phyloP scores from a whole-genome alignment of 2,888 invertebrate species.

The Campopleginae sp. region DNA sequence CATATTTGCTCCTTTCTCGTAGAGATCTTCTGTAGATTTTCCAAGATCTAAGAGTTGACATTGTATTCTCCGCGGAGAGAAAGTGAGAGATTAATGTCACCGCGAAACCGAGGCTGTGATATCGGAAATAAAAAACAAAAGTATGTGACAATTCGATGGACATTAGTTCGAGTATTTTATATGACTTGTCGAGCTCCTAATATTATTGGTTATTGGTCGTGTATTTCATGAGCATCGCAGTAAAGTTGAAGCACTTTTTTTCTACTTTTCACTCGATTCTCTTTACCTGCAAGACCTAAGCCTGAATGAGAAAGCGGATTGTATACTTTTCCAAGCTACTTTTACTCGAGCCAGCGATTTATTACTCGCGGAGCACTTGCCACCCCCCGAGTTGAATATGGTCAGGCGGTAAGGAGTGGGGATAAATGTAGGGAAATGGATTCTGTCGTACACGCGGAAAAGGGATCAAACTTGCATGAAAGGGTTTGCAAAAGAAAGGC shows the following conservation, averaged over 20 bases:
- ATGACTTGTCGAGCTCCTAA: conserved; percentile 35
- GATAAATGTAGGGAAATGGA: conserved; percentile 75
- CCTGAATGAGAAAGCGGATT: conserved; percentile 7
- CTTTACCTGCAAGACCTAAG: neutral
- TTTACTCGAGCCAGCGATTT: conserved; percentile 70
- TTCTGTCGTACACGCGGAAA: conserved; percentile 66
- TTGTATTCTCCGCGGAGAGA: neutral
- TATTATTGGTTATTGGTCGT: conserved; percentile 57
- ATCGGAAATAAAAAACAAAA: neutral
- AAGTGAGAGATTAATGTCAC: neutral
- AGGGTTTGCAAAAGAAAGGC: conserved; percentile 53
- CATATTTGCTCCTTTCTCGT: neutral
- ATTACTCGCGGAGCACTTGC: conserved; percentile 59
- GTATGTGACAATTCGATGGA: neutral
- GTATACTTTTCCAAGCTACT: conserved; percentile 62
- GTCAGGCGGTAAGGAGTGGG: conserved; percentile 42
- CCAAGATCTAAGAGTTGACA: neutral
- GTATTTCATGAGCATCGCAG: conserved; percentile 17
- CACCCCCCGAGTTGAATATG: conserved; percentile 22
- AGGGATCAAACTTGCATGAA: conserved; percentile 69
- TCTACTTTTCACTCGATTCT: neutral
- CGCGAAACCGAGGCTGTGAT: neutral
- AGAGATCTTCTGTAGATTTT: neutral
- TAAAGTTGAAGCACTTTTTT: neutral
- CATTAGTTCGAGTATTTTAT: conserved; percentile 59